These are phyloP conservation scores for Rhea americana DNA, from an alignment of 2,113 vertebrate genomes.

Conservation along the genomic window DNA sequence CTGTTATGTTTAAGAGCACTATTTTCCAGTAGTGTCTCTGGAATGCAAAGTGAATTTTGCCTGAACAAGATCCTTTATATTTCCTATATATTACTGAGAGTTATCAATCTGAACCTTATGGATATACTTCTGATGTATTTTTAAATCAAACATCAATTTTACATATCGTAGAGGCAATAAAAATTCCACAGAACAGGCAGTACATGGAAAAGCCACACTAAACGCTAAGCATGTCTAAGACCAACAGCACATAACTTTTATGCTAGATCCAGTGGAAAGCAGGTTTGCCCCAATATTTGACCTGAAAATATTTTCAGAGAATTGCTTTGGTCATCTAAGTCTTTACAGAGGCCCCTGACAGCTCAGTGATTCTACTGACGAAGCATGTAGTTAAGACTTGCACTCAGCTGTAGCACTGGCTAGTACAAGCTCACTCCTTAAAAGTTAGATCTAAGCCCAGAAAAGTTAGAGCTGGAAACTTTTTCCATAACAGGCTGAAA, in stretches of 20 bases:
- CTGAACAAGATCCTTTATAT: not conserved
- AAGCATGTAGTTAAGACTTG: fast-evolving
- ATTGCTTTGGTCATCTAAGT: not conserved
- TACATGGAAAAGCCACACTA: not conserved
- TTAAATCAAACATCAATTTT: not conserved
- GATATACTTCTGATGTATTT: not conserved
- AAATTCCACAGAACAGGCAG: not conserved
- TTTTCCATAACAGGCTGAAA: constrained; percentile 49
- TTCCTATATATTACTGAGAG: not conserved
- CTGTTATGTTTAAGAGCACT: not conserved
- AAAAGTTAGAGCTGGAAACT: constrained; percentile 26
- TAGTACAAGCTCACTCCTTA: not conserved
- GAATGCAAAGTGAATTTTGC: not conserved
- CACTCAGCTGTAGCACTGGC: not conserved
- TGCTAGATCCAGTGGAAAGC: not conserved
- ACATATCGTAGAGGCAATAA: not conserved
- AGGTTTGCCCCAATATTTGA: not conserved
- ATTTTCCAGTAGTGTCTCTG: not conserved
- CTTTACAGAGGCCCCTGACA: not conserved
- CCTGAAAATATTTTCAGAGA: not conserved
- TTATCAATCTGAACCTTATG: not conserved
- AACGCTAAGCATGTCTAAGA: not conserved
- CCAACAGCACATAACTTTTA: not conserved
- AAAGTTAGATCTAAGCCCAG: not conserved
- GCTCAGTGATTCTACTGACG: not conserved